Percentiles rank a stretch among this genome's conserved stretches.
Evolutionary conservation across 1,140 invertebrate genomes (phyloP).

Genomic region (Aphaenogaster floridana): DNA sequence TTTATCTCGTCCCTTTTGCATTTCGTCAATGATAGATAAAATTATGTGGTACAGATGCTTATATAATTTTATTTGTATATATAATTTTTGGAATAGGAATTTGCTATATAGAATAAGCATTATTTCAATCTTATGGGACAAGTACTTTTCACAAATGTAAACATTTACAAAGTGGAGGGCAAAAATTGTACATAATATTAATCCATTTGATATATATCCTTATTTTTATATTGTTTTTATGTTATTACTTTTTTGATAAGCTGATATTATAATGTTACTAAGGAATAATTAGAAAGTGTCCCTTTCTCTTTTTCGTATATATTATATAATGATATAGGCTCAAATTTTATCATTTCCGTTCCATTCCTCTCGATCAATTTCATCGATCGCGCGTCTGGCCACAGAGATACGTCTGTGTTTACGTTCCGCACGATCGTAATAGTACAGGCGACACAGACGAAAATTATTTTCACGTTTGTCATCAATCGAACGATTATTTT

Average conservation of each 20-base stretch:
- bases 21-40: constrained; percentile 13
- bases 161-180: background rate
- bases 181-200: background rate
- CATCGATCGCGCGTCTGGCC: constrained; percentile 1
- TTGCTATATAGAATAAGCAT: background rate
- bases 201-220: background rate
- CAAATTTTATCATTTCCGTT: background rate
- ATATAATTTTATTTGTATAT: background rate
- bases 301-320: background rate
- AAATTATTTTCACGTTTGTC: constrained; percentile 31
- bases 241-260: background rate
- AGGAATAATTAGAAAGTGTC: background rate
- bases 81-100: background rate
- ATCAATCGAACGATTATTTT: background rate
- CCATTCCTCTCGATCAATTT: background rate
- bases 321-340: background rate
- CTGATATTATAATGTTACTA: background rate
- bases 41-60: background rate
- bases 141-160: background rate
- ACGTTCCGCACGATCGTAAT: background rate
- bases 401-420: constrained; percentile 3
- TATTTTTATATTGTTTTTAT: background rate
- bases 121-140: background rate
- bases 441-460: background rate
- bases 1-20: background rate